Evolutionary conservation across 2,113 vertebrate species (phyloP).

Genomic region (Mobula hypostoma): DNA sequence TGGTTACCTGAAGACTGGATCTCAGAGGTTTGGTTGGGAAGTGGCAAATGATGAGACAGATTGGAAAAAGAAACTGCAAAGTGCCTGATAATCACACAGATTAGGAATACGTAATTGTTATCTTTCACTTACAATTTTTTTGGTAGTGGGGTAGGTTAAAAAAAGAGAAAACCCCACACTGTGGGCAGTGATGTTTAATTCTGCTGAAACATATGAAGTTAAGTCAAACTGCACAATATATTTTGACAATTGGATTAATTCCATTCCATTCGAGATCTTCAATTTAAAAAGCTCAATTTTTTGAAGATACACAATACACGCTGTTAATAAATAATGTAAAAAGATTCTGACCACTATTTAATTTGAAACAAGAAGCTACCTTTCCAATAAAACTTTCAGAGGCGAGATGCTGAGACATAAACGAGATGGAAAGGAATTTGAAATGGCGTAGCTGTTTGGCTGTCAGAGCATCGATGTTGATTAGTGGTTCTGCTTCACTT

Average conservation of each 20-base stretch:
- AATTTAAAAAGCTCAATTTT: background rate
- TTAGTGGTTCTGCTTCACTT: conserved; percentile 59
- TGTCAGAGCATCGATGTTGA: conserved; percentile 70
- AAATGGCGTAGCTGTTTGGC: conserved; percentile 87
- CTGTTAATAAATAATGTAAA: background rate
- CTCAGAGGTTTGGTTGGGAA: background rate
- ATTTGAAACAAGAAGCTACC: conserved; percentile 52
- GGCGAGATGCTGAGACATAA: conserved; percentile 78
- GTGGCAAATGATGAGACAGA: background rate
- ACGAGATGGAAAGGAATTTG: conserved; percentile 81
- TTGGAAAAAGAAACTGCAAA: background rate
- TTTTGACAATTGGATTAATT: background rate
- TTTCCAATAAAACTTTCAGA: conserved; percentile 74
- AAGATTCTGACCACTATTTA: background rate
- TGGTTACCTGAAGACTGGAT: background rate
- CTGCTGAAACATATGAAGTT: background rate
- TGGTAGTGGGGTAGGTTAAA: background rate
- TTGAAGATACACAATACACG: background rate
- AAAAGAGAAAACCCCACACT: background rate
- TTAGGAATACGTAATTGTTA: background rate
- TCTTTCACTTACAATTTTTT: too few relatives aligned
- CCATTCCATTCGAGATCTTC: background rate
- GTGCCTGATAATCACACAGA: background rate
- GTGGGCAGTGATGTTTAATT: background rate
- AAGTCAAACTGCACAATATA: background rate